Base-by-base conservation (phyloP, 2,113 vertebrate species). In the Gallinago paraguaiae region DNA sequence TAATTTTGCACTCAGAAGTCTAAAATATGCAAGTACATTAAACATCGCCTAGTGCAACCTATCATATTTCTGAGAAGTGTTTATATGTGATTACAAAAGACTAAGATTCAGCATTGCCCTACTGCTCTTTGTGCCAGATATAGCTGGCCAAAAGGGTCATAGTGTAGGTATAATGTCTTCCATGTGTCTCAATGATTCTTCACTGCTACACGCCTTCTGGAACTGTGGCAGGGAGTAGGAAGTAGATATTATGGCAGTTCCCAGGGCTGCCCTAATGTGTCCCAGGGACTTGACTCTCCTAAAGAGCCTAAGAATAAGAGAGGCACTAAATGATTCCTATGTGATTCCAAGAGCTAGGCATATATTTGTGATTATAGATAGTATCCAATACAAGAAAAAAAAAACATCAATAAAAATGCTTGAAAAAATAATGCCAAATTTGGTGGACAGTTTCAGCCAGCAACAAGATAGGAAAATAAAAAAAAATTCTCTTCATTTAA, bases 21-120 rank as follows among this genome's bases (percentile, higher is more conserved):
- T 93, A 84, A 96, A 94, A 94, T 92, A 92, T 84, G 80, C 83
- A 84, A 94, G 76, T 86, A 94, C 69, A 76, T 94, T 96, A 96
- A 92, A 90, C 90, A 86, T 79, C 50, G 56, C 69, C 69, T 48
- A 37, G 50, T 53, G 54, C 65, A 94, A 87, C 77, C 54, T 82
- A 86, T 93, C 93, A 23, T 81, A 75, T 75, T 95, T 88, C 95
- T 91, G 74, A 81, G 92, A 88, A 86, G 45, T 92, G 92, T 95
- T 96, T 96, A 92, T 84, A 96, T 10, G 30, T 82, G 86, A 96
- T 95, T 82, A 76, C 0, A 0, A 84, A 86, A 92, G 82, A 31
- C 2, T 15, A 89, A 89, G 86, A 86, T 84, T 96, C 88, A 91
- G 80, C 77, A 79, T 46, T 86, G 82, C 82, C 72, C 63, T 91